These are phyloP conservation scores for Dione juno DNA, from an alignment of 2,888 invertebrate species.

Conservation along the genomic window DNA sequence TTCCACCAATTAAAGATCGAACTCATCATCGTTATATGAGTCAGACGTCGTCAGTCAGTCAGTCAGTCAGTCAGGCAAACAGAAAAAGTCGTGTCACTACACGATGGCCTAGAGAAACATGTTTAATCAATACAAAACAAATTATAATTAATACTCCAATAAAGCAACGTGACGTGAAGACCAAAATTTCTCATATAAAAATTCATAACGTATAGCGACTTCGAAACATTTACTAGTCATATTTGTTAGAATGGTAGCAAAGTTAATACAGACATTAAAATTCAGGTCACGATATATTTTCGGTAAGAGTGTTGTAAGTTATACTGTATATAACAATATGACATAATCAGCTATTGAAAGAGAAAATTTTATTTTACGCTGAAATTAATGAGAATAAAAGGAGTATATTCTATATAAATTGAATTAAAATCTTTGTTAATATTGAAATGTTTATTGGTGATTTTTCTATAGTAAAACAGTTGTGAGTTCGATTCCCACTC, in stretches of 20 bases:
- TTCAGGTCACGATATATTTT: slow-evolving; percentile 20
- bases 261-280: slow-evolving; percentile 15
- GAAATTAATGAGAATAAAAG: background rate
- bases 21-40: too few species aligned
- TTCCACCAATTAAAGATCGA: too few species aligned
- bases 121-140: slow-evolving; percentile 1
- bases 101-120: too few species aligned
- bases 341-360: slow-evolving; percentile 32
- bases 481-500: too few species aligned
- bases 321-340: slow-evolving; percentile 32
- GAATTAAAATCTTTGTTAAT: background rate
- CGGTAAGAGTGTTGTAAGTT: slow-evolving; percentile 32
- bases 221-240: slow-evolving; percentile 17
- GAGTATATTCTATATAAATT: background rate
- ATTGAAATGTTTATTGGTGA: too few species aligned
- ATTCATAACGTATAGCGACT: slow-evolving; percentile 9
- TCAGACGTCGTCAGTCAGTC: too few species aligned
- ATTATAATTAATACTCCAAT: slow-evolving; percentile 18
- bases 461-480: too few species aligned
- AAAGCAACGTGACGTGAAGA: slow-evolving; percentile 12
- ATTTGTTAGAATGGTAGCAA: slow-evolving; percentile 18
- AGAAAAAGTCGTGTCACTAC: too few species aligned
- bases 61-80: too few species aligned
- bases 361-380: background rate
- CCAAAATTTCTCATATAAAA: slow-evolving; percentile 1